Percentiles rank a stretch among this genome's conserved stretches.
Evolutionary conservation across 2,888 invertebrate genomes (phyloP).

Genomic region (Anticlea derivata): DNA sequence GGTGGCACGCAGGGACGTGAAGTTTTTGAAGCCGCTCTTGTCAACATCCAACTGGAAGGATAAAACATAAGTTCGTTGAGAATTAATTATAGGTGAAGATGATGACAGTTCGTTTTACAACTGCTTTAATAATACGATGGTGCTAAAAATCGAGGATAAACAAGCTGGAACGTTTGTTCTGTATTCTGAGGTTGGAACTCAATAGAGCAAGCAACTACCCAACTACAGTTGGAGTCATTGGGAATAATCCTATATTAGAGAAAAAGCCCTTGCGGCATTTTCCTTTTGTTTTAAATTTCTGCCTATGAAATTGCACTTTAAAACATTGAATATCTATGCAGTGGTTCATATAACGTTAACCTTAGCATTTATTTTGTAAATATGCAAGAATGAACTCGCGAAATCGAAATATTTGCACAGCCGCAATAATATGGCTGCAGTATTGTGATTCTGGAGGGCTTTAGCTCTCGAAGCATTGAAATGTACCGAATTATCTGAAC

Average conservation of each 20-base stretch:
- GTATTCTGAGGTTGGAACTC: too few species aligned
- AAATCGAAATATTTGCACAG: constrained; percentile 5
- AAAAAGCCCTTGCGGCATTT: too few species aligned
- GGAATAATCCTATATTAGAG: too few species aligned
- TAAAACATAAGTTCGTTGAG: neutral
- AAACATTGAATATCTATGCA: neutral
- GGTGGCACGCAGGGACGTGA: constrained; percentile 87
- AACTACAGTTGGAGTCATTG: too few species aligned
- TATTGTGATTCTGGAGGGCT: neutral
- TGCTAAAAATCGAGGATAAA: too few species aligned
- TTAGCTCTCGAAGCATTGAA: constrained; percentile 4
- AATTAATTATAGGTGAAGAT: neutral
- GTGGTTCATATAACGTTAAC: neutral
- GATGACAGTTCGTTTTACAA: neutral
- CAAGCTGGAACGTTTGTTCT: too few species aligned
- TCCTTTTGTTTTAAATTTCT: too few species aligned
- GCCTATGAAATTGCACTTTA: neutral
- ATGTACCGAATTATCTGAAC: constrained; percentile 6
- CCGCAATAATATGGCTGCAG: constrained; percentile 1
- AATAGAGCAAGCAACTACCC: too few species aligned
- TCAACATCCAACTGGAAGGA: constrained; percentile 86
- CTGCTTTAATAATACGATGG: too few species aligned
- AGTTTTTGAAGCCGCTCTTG: constrained; percentile 90
- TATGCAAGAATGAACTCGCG: constrained; percentile 1
- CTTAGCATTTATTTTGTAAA: neutral